A percentile compares a stretch with the other conserved stretches of the same genome.
Evolutionary conservation across 2,888 invertebrate genomes (phyloP).

Genomic region (Aporophyla nigra): DNA sequence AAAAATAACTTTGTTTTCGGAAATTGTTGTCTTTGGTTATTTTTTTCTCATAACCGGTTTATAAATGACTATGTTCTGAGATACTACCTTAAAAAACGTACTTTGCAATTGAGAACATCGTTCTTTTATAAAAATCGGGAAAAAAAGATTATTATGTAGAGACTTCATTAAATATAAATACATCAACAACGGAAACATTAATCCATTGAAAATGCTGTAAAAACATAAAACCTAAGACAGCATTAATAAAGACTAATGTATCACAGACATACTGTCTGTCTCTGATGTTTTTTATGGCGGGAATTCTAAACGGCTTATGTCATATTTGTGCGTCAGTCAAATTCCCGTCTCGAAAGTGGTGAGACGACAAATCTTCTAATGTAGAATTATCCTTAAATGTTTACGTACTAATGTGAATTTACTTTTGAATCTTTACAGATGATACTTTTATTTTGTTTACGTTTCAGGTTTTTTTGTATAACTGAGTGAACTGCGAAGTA

Average conservation of each 20-base stretch:
- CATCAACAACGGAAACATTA: conserved; percentile 22
- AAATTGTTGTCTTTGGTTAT: no score
- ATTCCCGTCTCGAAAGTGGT: conserved; percentile 14
- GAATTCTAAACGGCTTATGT: conserved; percentile 38
- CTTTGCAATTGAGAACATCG: no score
- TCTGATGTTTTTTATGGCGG: conserved; percentile 41
- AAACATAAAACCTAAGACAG: conserved; percentile 24
- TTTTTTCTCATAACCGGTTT: no score
- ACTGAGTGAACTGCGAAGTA: background rate
- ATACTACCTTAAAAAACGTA: no score
- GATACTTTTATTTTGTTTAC: background rate
- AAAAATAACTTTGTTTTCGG: no score
- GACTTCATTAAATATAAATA: background rate
- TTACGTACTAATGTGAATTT: background rate
- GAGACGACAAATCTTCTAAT: conserved; percentile 6
- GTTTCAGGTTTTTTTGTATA: background rate
- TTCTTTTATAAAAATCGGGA: background rate
- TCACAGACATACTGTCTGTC: conserved; percentile 38
- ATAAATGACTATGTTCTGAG: no score
- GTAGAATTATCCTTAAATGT: conserved; percentile 11
- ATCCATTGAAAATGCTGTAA: conserved; percentile 4
- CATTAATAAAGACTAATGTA: conserved; percentile 22
- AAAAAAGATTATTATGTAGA: background rate
- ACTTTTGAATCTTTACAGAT: background rate
- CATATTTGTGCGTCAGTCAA: conserved; percentile 36